These are phyloP conservation scores for Ophioninae sp. DNA, from an alignment of 2,888 invertebrate species.

Conservation along the genomic window DNA sequence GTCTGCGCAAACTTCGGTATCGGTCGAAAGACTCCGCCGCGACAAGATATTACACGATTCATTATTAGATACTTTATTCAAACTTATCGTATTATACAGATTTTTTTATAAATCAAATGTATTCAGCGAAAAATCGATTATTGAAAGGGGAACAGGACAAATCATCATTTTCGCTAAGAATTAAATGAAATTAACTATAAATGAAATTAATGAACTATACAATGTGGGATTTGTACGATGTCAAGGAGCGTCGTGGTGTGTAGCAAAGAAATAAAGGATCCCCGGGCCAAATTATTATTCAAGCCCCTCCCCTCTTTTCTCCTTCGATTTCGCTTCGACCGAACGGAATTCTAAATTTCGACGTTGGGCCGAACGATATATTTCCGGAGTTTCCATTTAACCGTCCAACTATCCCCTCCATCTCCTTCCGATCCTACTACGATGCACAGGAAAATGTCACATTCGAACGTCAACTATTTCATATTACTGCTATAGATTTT, in stretches of 20 bases:
- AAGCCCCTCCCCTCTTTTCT: not conserved
- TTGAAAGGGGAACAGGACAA: conserved; percentile 16
- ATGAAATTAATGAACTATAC: conserved; percentile 11
- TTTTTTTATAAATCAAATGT: conserved; percentile 34
- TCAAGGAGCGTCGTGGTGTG: conserved; percentile 3
- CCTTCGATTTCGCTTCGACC: not conserved
- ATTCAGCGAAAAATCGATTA: conserved; percentile 46
- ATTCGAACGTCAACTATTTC: not conserved
- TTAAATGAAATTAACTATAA: conserved; percentile 32
- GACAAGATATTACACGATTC: not conserved
- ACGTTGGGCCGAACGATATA: not conserved
- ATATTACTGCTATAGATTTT: not conserved
- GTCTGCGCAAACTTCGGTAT: not conserved
- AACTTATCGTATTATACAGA: conserved; percentile 58
- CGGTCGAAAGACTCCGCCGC: not conserved
- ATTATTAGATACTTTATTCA: conserved; percentile 50
- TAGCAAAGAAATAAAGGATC: conserved; percentile 5
- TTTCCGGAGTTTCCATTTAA: not conserved
- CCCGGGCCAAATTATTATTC: conserved; percentile 33
- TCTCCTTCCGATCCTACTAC: not conserved
- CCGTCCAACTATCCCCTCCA: not conserved
- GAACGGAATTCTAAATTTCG: conserved; percentile 1
- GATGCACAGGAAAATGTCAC: not conserved
- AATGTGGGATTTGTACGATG: conserved; percentile 30
- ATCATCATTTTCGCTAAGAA: conserved; percentile 44